phyloP scores from a whole-genome alignment of 2,113 vertebrate species.

The Micronisus gabar region DNA sequence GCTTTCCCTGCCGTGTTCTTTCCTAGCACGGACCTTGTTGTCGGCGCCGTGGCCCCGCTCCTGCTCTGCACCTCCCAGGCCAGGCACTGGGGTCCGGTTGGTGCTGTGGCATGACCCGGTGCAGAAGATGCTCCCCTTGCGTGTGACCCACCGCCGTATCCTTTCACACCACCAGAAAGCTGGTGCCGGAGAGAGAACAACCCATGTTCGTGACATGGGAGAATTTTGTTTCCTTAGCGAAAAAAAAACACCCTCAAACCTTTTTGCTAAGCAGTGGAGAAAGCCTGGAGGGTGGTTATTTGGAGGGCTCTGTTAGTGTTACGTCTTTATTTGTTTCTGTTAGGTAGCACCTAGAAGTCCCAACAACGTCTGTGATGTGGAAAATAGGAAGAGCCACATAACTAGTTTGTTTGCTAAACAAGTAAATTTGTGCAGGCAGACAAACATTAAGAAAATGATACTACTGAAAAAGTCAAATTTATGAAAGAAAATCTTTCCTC shows the following conservation, averaged over 20 bases:
- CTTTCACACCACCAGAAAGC: not conserved
- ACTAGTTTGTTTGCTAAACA: not conserved
- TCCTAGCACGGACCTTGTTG: not conserved
- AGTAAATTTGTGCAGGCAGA: not conserved
- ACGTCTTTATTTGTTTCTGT: not conserved
- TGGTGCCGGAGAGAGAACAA: not conserved
- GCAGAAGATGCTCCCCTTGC: not conserved
- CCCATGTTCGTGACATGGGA: not conserved
- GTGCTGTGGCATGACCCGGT: not conserved
- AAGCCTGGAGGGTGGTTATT: not conserved
- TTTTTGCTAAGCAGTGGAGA: not conserved
- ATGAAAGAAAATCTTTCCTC: not conserved
- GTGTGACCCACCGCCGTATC: not conserved
- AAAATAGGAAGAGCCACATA: not conserved
- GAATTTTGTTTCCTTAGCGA: not conserved
- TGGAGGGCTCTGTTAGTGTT: not conserved
- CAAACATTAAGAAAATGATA: not conserved
- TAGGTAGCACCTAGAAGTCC: not conserved
- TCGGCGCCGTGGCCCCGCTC: rapidly evolving
- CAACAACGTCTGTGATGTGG: not conserved
- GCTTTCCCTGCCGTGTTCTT: not conserved
- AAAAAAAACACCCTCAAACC: not conserved
- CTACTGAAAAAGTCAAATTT: not conserved
- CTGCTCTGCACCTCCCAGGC: not conserved
- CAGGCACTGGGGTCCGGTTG: rapidly evolving